Evolutionary conservation across 1,140 invertebrate genomes (phyloP).

Genomic region (Chironomus tepperi): DNA sequence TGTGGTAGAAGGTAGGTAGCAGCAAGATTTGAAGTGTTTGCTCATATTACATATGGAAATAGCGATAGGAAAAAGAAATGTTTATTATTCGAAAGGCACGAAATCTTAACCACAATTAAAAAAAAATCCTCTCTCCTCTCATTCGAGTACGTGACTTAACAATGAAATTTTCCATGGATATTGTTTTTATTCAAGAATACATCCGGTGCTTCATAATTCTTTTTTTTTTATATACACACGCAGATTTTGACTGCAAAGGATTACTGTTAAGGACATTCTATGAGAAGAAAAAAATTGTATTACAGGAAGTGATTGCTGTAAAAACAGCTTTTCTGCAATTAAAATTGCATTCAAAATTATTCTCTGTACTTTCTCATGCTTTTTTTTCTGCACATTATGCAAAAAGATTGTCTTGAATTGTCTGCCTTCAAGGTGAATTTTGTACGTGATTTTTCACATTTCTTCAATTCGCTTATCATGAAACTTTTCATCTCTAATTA

Average conservation of each 20-base stretch:
- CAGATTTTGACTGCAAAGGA: constrained; percentile 14
- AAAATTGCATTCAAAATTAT: constrained; percentile 9
- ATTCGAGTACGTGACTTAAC: not conserved
- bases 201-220: not conserved
- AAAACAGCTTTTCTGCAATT: constrained; percentile 1
- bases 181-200: constrained; percentile 9
- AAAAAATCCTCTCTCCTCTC: not conserved
- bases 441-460: constrained; percentile 11
- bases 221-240: not conserved
- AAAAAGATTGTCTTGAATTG: too few species aligned
- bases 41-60: constrained; percentile 13
- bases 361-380: not conserved
- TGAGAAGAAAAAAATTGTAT: not conserved
- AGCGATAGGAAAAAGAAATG: constrained; percentile 11
- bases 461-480: not conserved
- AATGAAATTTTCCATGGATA: constrained; percentile 20
- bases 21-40: too few species aligned
- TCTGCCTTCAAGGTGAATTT: not conserved
- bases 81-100: not conserved
- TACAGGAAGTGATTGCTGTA: not conserved
- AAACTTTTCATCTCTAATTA: constrained; percentile 22
- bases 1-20: too few species aligned
- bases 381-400: not conserved
- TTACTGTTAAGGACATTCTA: not conserved
- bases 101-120: constrained; percentile 18